Evolutionary conservation across 2,888 invertebrate species (phyloP).

Genomic region (Agapetus fuscipes): DNA sequence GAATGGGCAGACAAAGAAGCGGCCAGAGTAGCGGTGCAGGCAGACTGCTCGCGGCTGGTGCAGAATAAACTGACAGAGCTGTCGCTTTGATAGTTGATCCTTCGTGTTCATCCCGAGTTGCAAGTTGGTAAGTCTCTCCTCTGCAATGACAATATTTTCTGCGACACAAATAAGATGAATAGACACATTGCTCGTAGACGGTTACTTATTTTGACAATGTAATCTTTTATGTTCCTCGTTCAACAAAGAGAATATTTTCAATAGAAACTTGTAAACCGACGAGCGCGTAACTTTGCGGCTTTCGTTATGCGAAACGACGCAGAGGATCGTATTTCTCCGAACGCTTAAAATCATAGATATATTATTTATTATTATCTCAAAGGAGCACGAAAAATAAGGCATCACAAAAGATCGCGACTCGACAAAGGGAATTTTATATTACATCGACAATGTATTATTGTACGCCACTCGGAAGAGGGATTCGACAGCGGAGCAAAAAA

Average conservation of each 20-base stretch:
- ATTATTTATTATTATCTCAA: neutral
- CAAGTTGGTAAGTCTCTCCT: too few relatives aligned
- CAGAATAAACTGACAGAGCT: too few relatives aligned
- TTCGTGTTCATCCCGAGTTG: too few relatives aligned
- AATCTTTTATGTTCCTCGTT: constrained; percentile 13
- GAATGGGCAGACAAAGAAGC: neutral
- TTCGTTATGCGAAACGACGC: constrained; percentile 1
- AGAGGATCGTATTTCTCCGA: constrained; percentile 6
- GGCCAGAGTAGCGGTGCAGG: neutral
- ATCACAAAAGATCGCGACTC: too few relatives aligned
- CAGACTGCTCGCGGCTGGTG: neutral
- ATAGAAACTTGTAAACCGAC: constrained; percentile 4
- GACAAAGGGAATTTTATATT: neutral
- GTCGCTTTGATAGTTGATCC: too few relatives aligned
- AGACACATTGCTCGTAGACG: constrained; percentile 7
- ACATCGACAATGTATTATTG: too few relatives aligned
- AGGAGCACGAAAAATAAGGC: neutral
- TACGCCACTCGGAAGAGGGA: neutral
- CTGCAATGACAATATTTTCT: neutral
- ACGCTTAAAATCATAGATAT: neutral
- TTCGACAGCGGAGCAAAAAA: neutral
- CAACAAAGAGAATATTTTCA: constrained; percentile 7
- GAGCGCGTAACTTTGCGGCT: neutral
- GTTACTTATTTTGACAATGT: constrained; percentile 16
- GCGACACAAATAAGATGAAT: constrained; percentile 6